Evolutionary conservation across 2,113 vertebrate genomes (phyloP).

Genomic region (Trogon surrucura): DNA sequence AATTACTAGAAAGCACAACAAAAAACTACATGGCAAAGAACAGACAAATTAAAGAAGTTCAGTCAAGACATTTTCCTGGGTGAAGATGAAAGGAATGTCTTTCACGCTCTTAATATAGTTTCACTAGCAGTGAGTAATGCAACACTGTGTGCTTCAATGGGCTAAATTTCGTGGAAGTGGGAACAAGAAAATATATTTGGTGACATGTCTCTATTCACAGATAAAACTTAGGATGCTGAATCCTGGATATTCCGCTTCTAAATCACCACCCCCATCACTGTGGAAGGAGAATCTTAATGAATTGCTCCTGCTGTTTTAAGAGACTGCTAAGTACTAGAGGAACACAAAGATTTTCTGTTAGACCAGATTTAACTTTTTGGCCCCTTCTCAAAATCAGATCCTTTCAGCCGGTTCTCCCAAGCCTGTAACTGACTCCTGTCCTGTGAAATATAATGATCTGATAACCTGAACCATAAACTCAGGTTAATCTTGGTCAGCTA

Average conservation of each 20-base stretch:
- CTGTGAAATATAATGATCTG: background rate
- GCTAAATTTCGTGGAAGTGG: slow-evolving; percentile 5
- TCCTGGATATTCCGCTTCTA: slow-evolving; percentile 18
- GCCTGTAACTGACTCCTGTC: background rate
- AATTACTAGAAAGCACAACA: slow-evolving; percentile 16
- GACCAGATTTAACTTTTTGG: background rate
- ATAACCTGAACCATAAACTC: background rate
- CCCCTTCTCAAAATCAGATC: background rate
- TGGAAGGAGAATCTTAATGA: slow-evolving; percentile 30
- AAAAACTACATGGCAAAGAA: background rate
- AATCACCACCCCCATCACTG: background rate
- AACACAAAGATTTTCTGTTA: background rate
- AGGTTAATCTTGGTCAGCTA: background rate
- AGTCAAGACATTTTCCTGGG: background rate
- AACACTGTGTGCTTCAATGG: background rate
- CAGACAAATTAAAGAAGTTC: background rate
- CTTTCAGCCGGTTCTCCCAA: background rate
- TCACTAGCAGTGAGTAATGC: slow-evolving; percentile 46
- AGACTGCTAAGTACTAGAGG: background rate
- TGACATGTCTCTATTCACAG: slow-evolving; percentile 9
- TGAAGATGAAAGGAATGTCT: slow-evolving; percentile 14
- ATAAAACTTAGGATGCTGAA: background rate
- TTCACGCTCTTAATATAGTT: slow-evolving; percentile 38
- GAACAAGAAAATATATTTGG: slow-evolving; percentile 18
- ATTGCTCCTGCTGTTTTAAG: background rate